Evolutionary conservation across 2,113 vertebrate species (phyloP), one percentile per base, ranked within the genome.

Genomic region (Centrocercus urophasianus): DNA sequence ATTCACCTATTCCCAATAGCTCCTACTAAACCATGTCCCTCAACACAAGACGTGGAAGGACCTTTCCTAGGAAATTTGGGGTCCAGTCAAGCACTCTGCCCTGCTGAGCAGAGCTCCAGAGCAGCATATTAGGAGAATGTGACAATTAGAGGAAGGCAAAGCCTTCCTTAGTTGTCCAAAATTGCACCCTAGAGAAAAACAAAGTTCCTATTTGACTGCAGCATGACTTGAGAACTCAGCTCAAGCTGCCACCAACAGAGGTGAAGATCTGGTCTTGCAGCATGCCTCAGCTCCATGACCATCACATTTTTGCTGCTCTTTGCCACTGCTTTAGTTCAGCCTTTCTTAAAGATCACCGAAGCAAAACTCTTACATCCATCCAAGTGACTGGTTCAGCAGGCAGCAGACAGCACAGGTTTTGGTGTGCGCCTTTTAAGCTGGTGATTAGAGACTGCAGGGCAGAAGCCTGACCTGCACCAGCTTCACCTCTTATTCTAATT

Each of bases 401-500:
- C 83, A 90, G 59, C 79, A 59, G 59, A 63, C 34, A 65, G 74
- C 28, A 50, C 72, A 94, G 83, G 73, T 83, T 91, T 91, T 86
- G 60, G 50, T 86, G 76, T 32, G 16, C 34, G 25, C 12, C 65
- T 38, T 91, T 74, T n/a, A 65, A 90, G 56, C 19, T 74, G 38
- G 60, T 60, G 56, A 42, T 88, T 74, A 78, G 75, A 64, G n/a
- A 32, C 56, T 30, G n/a, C 25, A 38, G 8, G 47, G 90, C 73
- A 95, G 79, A 90, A 91, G 81, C 76, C 56, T 83, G 72, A 95
- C 75, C 79, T 78, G 61, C 42, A 74, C 65, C 79, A 90, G 88
- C 86, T 93, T 83, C 69, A 83, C 74, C 67, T 60, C 76, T 93
- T 93, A 84, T 32, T 86, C 54, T 88, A 93, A 95, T 96, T 88